Base-by-base conservation (phyloP, 2,888 invertebrate genomes). In the Marronus borbonicus region DNA sequence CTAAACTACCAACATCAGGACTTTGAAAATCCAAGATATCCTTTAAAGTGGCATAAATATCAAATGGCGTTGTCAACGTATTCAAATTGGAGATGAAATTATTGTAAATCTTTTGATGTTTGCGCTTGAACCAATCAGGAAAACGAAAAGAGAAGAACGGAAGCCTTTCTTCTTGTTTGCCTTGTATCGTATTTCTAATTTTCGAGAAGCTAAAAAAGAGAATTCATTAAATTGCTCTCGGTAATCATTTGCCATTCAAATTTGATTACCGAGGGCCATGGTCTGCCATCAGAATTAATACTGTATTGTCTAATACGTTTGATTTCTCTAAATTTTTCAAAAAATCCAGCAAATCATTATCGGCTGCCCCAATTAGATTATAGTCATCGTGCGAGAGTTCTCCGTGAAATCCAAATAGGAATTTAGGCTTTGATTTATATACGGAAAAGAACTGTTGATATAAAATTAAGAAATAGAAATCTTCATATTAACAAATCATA, bases 261-360 rank as follows among this genome's bases (percentile, higher is more conserved):
- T 52, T 52, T 2, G 4, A 68, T 83, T 84, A 95, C 93, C 96
- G 93, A 80, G 95, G 94, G 0, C 98, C 98, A 87, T 98, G 98
- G 89, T 98, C 98, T 3, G 97, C 95, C 96, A 98, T 97, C 2
- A 98, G 86, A 76, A 98, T 92, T 0, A 98, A 88, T 81, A 98
- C 86, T 0, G 98, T 96, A 83, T 96, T 93, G 80, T 97, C 93
- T 20, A 97, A 89, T 55, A 92, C 88, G 0, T 93, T 93, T 0
- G 90, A 89, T 3, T 89, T 85, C 62, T 92, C 89, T 20, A 97
- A 88, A 50, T 90, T 88, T 65, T 89, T 89, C n/a, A 98, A 86
- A 90, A 95, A 94, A 0, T 90, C 84, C 3, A 90, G 87, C 0
- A 95, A 86, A 85, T 96, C 96, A 0, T 93, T 90, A 86, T 98